Evolutionary conservation across 2,113 vertebrate species (phyloP).

Genomic region (Vulpes lagopus): DNA sequence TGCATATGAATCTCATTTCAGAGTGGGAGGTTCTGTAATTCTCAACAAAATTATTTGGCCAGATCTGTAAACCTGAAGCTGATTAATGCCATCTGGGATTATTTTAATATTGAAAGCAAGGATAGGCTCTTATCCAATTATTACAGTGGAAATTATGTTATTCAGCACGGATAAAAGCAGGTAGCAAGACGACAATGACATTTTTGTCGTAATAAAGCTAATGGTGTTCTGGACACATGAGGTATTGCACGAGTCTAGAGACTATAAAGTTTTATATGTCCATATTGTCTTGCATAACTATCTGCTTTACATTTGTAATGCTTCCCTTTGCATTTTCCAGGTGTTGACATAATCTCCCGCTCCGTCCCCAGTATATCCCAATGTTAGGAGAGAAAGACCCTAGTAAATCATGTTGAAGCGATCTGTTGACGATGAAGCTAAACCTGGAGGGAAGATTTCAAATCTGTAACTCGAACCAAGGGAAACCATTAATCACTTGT

Average conservation of each 20-base stretch:
- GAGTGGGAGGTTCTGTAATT: not conserved
- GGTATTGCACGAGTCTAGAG: not conserved
- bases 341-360: accelerated
- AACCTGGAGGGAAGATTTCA: not conserved
- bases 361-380: not conserved
- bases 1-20: not conserved
- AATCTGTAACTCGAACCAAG: constrained; percentile 1
- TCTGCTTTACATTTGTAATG: not conserved
- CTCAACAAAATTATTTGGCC: not conserved
- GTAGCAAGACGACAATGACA: not conserved
- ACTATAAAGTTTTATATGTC: not conserved
- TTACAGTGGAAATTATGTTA: not conserved
- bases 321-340: not conserved
- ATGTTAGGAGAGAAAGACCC: not conserved
- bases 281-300: not conserved
- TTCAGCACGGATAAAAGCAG: not conserved
- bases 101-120: not conserved
- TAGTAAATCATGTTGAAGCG: not conserved
- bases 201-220: not conserved
- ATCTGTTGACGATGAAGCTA: not conserved
- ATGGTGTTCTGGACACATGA: not conserved
- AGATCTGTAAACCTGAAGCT: not conserved
- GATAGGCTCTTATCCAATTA: not conserved
- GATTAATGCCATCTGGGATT: not conserved
- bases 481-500: constrained; percentile 49